A percentile compares a stretch with the other conserved stretches of the same genome.
These are phyloP conservation scores for Cacatua alba DNA, from an alignment of 2,113 vertebrate genomes.

Conservation along the genomic window DNA sequence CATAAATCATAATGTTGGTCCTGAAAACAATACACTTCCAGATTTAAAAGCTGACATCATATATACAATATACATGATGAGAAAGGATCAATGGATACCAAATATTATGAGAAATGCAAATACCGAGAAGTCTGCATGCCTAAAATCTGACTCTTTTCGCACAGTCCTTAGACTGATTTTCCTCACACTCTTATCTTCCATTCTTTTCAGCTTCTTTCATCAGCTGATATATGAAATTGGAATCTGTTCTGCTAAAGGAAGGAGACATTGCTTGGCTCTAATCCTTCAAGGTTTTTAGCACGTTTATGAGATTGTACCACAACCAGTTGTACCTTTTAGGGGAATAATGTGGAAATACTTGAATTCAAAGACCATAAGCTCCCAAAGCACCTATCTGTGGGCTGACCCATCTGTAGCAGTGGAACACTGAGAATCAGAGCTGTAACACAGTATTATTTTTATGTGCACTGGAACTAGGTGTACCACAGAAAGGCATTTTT, in stretches of 20 bases:
- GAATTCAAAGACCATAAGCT: background rate
- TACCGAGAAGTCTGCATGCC: background rate
- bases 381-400: background rate
- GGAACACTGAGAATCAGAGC: background rate
- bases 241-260: background rate
- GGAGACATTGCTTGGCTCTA: background rate
- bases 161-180: background rate
- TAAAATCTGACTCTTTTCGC: background rate
- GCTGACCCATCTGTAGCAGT: background rate
- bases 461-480: background rate
- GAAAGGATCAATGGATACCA: background rate
- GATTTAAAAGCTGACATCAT: background rate
- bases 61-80: background rate
- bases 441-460: background rate
- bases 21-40: background rate
- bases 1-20: background rate
- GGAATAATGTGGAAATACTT: background rate
- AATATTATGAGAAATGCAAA: background rate
- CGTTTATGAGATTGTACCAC: background rate
- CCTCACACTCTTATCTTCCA: background rate
- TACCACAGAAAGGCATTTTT: background rate
- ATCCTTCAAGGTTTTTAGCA: background rate
- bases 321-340: background rate
- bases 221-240: background rate
- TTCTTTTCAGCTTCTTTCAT: slow-evolving; percentile 14